These are phyloP conservation scores for Drosophila pandora DNA, from an alignment of 1,140 invertebrate genomes.

Conservation along the genomic window DNA sequence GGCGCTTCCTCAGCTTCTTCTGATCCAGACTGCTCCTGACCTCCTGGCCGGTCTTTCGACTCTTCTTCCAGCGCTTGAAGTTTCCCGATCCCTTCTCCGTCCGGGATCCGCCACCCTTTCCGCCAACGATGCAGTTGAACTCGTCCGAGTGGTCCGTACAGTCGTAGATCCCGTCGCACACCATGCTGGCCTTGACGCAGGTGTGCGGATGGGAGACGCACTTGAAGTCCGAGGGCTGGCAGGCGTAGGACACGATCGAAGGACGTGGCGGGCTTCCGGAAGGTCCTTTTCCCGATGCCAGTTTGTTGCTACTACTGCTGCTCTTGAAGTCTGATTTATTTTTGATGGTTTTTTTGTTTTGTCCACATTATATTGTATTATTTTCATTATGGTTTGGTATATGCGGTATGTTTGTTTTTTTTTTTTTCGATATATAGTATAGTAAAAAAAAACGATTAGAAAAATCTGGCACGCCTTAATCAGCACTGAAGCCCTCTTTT, in stretches of 20 bases:
- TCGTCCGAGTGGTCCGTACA: constrained; percentile 90
- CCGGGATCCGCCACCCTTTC: background rate
- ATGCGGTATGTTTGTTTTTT: constrained; percentile 15
- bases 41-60: background rate
- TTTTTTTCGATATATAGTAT: constrained; percentile 10
- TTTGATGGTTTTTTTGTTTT: constrained; percentile 21
- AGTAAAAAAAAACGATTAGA: constrained; percentile 53
- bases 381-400: constrained; percentile 11
- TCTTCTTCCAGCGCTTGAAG: constrained; percentile 71
- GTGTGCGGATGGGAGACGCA: constrained; percentile 81
- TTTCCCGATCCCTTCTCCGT: constrained; percentile 6
- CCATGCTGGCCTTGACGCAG: constrained; percentile 86
- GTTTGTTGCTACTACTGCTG: constrained; percentile 68
- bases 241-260: constrained; percentile 41
- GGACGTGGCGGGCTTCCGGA: constrained; percentile 15
- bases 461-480: constrained; percentile 6
- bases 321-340: constrained; percentile 58
- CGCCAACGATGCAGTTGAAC: constrained; percentile 85
- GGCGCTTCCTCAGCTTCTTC: constrained; percentile 29
- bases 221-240: constrained; percentile 79
- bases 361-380: constrained; percentile 2
- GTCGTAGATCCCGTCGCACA: constrained; percentile 89
- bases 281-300: constrained; percentile 1
- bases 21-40: constrained; percentile 8
- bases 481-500: constrained; percentile 15